These are phyloP conservation scores for Plotosus lineatus DNA, from an alignment of 2,113 vertebrate genomes.

Conservation along the genomic window DNA sequence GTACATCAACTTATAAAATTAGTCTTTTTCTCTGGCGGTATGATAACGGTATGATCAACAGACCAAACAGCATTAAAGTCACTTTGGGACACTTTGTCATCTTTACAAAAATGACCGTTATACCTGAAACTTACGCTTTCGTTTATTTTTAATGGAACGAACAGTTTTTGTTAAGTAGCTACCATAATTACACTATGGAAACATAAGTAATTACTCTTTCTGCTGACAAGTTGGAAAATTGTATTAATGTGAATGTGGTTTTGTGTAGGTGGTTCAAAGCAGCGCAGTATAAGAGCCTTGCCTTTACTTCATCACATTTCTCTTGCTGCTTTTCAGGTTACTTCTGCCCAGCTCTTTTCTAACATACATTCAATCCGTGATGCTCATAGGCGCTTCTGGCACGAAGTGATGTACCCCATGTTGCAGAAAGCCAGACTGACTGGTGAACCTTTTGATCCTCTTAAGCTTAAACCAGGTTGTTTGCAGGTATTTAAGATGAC, in stretches of 20 bases:
- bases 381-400: slow-evolving; percentile 77
- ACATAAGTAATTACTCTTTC: slow-evolving; percentile 48
- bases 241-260: slow-evolving; percentile 2
- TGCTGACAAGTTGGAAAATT: slow-evolving; percentile 61
- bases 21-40: background rate
- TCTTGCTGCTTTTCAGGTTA: slow-evolving; percentile 64
- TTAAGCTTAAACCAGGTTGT: slow-evolving; percentile 73
- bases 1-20: slow-evolving; percentile 48
- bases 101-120: background rate
- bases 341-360: slow-evolving; percentile 72
- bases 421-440: slow-evolving; percentile 68
- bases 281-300: slow-evolving; percentile 10
- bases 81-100: background rate
- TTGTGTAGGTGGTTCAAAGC: slow-evolving; percentile 42
- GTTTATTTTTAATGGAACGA: slow-evolving; percentile 54
- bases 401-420: slow-evolving; percentile 76
- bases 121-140: slow-evolving; percentile 6
- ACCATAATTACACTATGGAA: slow-evolving; percentile 30
- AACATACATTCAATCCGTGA: slow-evolving; percentile 74
- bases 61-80: background rate
- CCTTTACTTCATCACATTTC: slow-evolving; percentile 3
- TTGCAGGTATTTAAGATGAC: slow-evolving; percentile 67
- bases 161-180: slow-evolving; percentile 6
- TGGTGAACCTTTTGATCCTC: slow-evolving; percentile 75
- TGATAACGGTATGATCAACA: background rate